phyloP scores from a whole-genome alignment of 1,140 invertebrate genomes.

The Bombus breviceps region DNA sequence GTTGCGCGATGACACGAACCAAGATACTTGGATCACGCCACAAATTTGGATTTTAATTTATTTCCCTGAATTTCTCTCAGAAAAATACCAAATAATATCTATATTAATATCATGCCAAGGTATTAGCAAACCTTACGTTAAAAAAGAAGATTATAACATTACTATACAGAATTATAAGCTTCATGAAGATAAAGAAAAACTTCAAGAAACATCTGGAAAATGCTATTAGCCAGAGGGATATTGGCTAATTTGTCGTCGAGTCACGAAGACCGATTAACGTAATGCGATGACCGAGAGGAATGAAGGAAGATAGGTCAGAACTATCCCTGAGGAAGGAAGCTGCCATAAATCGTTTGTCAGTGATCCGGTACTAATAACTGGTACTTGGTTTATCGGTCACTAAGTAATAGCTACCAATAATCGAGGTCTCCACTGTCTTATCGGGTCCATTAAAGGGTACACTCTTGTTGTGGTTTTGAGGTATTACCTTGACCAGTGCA shows the following conservation, averaged over 20 bases:
- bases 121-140: no score
- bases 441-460: slow-evolving; percentile 72
- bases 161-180: background rate
- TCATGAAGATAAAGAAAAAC: background rate
- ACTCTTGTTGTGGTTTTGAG: slow-evolving; percentile 62
- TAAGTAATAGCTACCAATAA: slow-evolving; percentile 77
- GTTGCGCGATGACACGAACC: no score
- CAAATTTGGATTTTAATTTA: no score
- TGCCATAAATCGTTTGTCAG: slow-evolving; percentile 67
- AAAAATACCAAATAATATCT: no score
- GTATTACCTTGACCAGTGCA: slow-evolving; percentile 32
- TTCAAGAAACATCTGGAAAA: slow-evolving; percentile 63
- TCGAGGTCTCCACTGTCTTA: slow-evolving; percentile 61
- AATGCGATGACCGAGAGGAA: slow-evolving; percentile 18
- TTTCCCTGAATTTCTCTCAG: no score
- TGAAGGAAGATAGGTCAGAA: slow-evolving; percentile 38
- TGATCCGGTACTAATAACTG: slow-evolving; percentile 66
- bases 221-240: slow-evolving; percentile 69
- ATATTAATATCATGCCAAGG: no score
- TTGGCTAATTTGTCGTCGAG: slow-evolving; percentile 70
- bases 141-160: no score
- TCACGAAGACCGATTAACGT: slow-evolving; percentile 59
- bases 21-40: no score
- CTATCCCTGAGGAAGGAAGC: slow-evolving; percentile 35
- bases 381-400: slow-evolving; percentile 65